These are phyloP conservation scores for Subanguina moxae DNA, from an alignment of 1,140 invertebrate species.

Conservation along the genomic window DNA sequence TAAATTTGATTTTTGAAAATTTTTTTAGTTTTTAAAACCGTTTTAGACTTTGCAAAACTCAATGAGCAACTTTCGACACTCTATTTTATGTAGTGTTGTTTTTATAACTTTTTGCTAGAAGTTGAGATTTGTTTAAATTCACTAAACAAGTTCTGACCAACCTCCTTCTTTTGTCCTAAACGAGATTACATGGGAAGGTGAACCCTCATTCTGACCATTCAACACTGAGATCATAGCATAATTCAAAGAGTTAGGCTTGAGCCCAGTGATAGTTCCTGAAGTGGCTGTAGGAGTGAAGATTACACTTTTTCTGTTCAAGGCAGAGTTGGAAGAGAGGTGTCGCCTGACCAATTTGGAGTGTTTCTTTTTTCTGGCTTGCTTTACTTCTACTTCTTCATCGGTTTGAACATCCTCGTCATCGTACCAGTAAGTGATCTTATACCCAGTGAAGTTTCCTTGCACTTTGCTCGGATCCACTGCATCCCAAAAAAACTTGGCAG, in stretches of 20 bases:
- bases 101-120: neutral
- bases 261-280: constrained; percentile 73
- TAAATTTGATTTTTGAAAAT: too few species aligned
- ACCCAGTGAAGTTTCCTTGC: constrained; percentile 83
- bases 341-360: neutral
- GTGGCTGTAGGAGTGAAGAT: constrained; percentile 64
- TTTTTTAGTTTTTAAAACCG: too few species aligned
- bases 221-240: constrained; percentile 76
- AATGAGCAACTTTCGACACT: neutral
- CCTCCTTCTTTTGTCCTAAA: constrained; percentile 85
- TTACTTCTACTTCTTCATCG: constrained; percentile 29
- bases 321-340: neutral
- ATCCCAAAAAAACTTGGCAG: constrained; percentile 55
- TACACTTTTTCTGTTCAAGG: constrained; percentile 21
- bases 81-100: constrained; percentile 6
- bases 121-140: constrained; percentile 1
- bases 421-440: constrained; percentile 66
- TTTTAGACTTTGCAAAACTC: too few species aligned
- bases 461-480: constrained; percentile 50
- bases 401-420: constrained; percentile 42
- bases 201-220: constrained; percentile 83
- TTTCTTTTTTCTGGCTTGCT: neutral
- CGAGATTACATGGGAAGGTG: constrained; percentile 75
- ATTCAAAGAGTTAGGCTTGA: constrained; percentile 83
- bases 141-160: constrained; percentile 53